Evolutionary conservation across 2,797 vertebrate species (phyloP).

Genomic region (Hoplostethus mediterraneus): DNA sequence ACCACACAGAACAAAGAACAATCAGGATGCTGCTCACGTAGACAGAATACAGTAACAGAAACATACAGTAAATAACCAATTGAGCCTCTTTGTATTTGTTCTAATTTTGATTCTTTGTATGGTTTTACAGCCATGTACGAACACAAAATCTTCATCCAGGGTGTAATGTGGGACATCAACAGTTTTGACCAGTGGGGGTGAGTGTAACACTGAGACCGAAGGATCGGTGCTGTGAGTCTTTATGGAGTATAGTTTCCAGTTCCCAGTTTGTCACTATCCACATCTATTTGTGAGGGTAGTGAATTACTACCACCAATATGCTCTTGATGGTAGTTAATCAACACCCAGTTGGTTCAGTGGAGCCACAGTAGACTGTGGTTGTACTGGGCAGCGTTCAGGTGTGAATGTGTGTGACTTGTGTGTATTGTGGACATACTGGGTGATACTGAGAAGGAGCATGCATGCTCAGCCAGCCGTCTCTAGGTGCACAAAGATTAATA

Average conservation of each 20-base stretch:
- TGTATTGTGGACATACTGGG: background rate
- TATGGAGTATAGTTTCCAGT: too few relatives aligned
- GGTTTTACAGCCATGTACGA: conserved; percentile 92
- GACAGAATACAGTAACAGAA: background rate
- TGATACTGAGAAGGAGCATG: background rate
- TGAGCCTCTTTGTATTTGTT: background rate
- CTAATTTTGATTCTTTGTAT: conserved; percentile 3
- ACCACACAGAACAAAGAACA: too few relatives aligned
- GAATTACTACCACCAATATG: background rate
- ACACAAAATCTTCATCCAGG: conserved; percentile 99
- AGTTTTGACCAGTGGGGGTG: conserved; percentile 99
- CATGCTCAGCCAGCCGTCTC: background rate
- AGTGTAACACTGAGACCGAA: conserved; percentile 66
- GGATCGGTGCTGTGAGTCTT: too few relatives aligned
- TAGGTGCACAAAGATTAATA: background rate
- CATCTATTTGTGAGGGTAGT: too few relatives aligned
- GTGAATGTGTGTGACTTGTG: background rate
- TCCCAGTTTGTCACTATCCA: too few relatives aligned
- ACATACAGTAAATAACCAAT: background rate
- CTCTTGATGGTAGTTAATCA: background rate
- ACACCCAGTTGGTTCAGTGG: background rate
- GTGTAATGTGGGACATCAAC: conserved; percentile 97
- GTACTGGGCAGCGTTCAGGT: background rate
- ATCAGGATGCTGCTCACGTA: background rate
- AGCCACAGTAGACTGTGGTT: background rate